Evolutionary conservation across 2,888 invertebrate species (phyloP), one percentile per base, ranked within the genome.

Genomic region (Salticus scenicus): DNA sequence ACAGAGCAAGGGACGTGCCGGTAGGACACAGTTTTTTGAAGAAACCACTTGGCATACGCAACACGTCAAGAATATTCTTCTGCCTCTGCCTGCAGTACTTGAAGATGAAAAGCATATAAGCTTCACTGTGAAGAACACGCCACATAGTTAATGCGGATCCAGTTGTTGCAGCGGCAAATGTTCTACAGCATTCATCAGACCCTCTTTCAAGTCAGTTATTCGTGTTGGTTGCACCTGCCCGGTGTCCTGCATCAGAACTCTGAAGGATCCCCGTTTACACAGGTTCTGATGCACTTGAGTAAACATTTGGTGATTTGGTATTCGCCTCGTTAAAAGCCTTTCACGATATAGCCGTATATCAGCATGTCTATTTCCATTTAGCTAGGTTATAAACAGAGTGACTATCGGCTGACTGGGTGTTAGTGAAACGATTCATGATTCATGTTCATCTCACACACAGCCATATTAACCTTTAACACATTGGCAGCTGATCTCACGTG

Each of bases 271-370:
- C 31, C 57, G 33, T 24, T 12, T n/a, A 20, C 2, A 57, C 5
- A 12, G 24, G 24, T 73, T 57, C 33, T 57, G 20, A 57, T 57
- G 12, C 57, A 51, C 10, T 10, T 20, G 57, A 57, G 33, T 0
- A 33, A 57, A 73, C 33, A 24, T 71, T 47, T 71, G 71, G 28
- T 71, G 47, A 28, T 47, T 42, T 47, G 47, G 47, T 47, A 0
- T 10, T 7, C 30, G n/a, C 51, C 20, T 51, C 71, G 20, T 71
- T 71, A n/a, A n/a, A 47, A 28, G 47, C n/a, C 47, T 30, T 71
- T 71, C 51, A 17, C 2, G 30, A 28, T 71, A 47, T n/a, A 71
- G 20, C 20, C n/a, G 33, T 20, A 73, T 31, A 33, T 31, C 33
- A 57, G 57, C 31, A 4, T 12, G 8, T 47, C 30, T 30, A 47